Evolutionary conservation across 2,113 vertebrate species (phyloP), one percentile per base, ranked within the genome.

Genomic region (Stigmatopora argus): DNA sequence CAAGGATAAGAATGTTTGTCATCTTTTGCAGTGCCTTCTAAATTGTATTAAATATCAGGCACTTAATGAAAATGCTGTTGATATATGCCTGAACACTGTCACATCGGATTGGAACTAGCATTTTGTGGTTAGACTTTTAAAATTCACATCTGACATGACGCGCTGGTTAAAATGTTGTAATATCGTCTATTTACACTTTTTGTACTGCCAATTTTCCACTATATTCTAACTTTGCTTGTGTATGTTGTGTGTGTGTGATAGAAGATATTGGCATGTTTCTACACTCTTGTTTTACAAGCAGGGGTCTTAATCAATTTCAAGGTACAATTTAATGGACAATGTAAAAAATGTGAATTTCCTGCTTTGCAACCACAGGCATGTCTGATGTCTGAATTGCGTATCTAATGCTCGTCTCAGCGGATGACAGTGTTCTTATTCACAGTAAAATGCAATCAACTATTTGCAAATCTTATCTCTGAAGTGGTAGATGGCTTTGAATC

Each of bases 311-410:
- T 90, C 90, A 89, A 90, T 88, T 89, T 87, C 83, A 90, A 90
- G 85, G 85, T 87, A 83, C 88, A 91, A 91, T 88, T 86, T 90
- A 90, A 90, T 90, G 89, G 85, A 78, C 77, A 78, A 90, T 90
- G 89, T 86, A 78, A 78, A 78, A 85, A 82, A 89, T 89, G 88
- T 78, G 90, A 88, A 90, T 90, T 86, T 89, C 87, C 83, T 89
- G 81, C 79, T 86, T 82, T 78, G 61, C 65, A 81, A 74, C 73
- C 72, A 81, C 67, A 74, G 69, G 78, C 72, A 77, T 83, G 83
- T 88, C 89, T 88, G 85, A 77, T 83, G 83, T 88, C 89, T 88
- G 85, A 88, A 89, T 87, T 84, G 82, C 79, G 85, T 82, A 86
- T 87, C 86, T 60, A 80, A 67, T 57, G 55, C 45, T 75, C 71